A percentile compares a stretch with the other conserved stretches of the same genome.
Evolutionary conservation across 1,140 invertebrate species (phyloP).

Genomic region (Saxidomus purpurata): DNA sequence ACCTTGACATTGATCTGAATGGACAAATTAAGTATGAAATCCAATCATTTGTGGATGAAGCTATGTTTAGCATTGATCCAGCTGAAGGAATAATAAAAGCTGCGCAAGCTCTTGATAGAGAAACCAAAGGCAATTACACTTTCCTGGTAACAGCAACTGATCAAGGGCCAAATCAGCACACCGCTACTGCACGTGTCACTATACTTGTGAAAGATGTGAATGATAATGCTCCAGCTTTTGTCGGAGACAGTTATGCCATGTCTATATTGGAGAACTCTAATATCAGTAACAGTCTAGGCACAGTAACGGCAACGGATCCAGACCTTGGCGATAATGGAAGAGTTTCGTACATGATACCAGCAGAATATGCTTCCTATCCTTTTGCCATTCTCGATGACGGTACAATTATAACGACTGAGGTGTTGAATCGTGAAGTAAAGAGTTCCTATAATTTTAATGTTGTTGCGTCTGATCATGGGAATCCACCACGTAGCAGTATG

Average conservation of each 20-base stretch:
- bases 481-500: slow-evolving; percentile 47
- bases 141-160: slow-evolving; percentile 71
- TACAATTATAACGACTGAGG: slow-evolving; percentile 53
- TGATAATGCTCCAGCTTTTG: slow-evolving; percentile 95
- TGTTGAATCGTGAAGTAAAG: slow-evolving; percentile 70
- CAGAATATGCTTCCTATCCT: slow-evolving; percentile 87
- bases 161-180: slow-evolving; percentile 86
- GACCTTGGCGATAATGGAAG: slow-evolving; percentile 71
- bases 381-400: slow-evolving; percentile 67
- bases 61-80: slow-evolving; percentile 75
- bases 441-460: slow-evolving; percentile 76
- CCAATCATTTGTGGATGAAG: background rate
- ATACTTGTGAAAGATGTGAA: slow-evolving; percentile 91
- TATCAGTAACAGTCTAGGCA: slow-evolving; percentile 66
- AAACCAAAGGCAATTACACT: slow-evolving; percentile 55
- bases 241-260: slow-evolving; percentile 53
- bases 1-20: slow-evolving; percentile 78
- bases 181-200: slow-evolving; percentile 89
- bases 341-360: slow-evolving; percentile 77
- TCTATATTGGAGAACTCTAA: slow-evolving; percentile 62
- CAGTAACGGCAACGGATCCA: slow-evolving; percentile 69
- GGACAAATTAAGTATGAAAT: slow-evolving; percentile 72
- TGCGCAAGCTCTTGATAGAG: slow-evolving; percentile 72
- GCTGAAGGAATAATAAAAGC: slow-evolving; percentile 73
- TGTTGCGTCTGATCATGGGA: slow-evolving; percentile 75